These are phyloP conservation scores for Drosophila melanosoma DNA, from an alignment of 2,888 invertebrate genomes.

Conservation along the genomic window DNA sequence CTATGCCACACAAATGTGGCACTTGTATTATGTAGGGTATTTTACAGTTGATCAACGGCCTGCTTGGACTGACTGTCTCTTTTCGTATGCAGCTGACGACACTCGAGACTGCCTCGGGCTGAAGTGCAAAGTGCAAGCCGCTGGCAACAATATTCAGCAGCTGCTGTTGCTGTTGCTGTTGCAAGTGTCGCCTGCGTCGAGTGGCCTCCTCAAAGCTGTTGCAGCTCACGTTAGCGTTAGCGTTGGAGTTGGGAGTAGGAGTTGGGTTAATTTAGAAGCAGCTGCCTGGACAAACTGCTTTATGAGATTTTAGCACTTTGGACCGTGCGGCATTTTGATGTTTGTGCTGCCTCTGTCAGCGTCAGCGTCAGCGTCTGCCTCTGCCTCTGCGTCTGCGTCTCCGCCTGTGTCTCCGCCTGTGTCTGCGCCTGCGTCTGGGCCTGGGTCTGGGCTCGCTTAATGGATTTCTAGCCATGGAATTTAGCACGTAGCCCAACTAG, in stretches of 20 bases:
- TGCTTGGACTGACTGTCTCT: slow-evolving; percentile 15
- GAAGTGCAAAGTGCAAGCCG: slow-evolving; percentile 74
- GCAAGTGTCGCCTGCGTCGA: slow-evolving; percentile 60
- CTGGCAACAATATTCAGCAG: slow-evolving; percentile 59
- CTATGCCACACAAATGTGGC: neutral
- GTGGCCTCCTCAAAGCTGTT: slow-evolving; percentile 57
- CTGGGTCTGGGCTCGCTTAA: slow-evolving; percentile 52
- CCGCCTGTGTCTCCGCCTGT: slow-evolving; percentile 5
- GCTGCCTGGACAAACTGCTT: slow-evolving; percentile 62
- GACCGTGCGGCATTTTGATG: slow-evolving; percentile 41
- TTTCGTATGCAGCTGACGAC: slow-evolving; percentile 52
- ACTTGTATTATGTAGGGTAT: slow-evolving; percentile 18
- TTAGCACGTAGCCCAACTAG: slow-evolving; percentile 71
- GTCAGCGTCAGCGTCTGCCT: slow-evolving; percentile 13
- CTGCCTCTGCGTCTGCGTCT: slow-evolving; percentile 6
- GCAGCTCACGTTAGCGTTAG: slow-evolving; percentile 29
- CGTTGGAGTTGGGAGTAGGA: slow-evolving; percentile 18
- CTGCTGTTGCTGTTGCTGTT: slow-evolving; percentile 42
- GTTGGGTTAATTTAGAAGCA: slow-evolving; percentile 72
- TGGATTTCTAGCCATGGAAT: slow-evolving; percentile 75
- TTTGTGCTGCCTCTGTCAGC: slow-evolving; percentile 23
- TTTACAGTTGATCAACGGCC: neutral
- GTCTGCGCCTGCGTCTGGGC: slow-evolving; percentile 6
- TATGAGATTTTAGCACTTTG: slow-evolving; percentile 76
- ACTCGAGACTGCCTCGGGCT: slow-evolving; percentile 64